phyloP scores from a whole-genome alignment of 1,140 invertebrate genomes.

The Drosophila jambulina region DNA sequence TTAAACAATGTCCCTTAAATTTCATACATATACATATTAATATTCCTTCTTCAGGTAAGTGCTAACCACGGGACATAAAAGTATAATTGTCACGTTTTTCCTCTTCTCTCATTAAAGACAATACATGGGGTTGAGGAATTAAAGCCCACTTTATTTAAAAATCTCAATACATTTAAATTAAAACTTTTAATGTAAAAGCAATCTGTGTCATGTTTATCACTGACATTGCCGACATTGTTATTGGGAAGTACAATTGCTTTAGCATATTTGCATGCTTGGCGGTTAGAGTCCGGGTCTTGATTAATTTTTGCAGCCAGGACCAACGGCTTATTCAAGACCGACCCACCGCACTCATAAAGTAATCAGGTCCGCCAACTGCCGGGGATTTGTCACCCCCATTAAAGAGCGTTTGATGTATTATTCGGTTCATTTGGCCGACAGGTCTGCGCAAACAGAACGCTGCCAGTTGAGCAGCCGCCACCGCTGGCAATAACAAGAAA shows the following conservation, averaged over 20 bases:
- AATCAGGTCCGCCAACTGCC: slow-evolving; percentile 76
- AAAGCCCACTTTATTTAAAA: neutral
- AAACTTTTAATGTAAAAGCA: neutral
- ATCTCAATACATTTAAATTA: neutral
- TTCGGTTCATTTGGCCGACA: slow-evolving; percentile 85
- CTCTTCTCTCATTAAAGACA: neutral
- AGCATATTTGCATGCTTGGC: slow-evolving; percentile 34
- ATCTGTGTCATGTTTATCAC: slow-evolving; percentile 2
- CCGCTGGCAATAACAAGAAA: slow-evolving; percentile 31
- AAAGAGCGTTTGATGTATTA: slow-evolving; percentile 85
- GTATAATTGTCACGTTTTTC: slow-evolving; percentile 60
- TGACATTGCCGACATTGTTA: slow-evolving; percentile 6
- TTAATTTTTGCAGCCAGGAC: slow-evolving; percentile 53
- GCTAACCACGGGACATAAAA: slow-evolving; percentile 57
- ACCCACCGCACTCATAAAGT: slow-evolving; percentile 51
- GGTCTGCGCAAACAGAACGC: slow-evolving; percentile 83
- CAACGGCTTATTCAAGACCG: slow-evolving; percentile 37
- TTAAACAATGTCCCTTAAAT: neutral
- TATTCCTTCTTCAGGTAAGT: slow-evolving; percentile 2
- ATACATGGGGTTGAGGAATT: neutral
- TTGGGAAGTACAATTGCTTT: slow-evolving; percentile 13
- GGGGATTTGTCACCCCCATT: slow-evolving; percentile 84
- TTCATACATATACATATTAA: neutral
- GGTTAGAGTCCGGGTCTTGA: slow-evolving; percentile 34
- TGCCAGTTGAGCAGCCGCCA: slow-evolving; percentile 49